Base-by-base conservation (phyloP, 2,113 vertebrate genomes). In the Phoxinus phoxinus region DNA sequence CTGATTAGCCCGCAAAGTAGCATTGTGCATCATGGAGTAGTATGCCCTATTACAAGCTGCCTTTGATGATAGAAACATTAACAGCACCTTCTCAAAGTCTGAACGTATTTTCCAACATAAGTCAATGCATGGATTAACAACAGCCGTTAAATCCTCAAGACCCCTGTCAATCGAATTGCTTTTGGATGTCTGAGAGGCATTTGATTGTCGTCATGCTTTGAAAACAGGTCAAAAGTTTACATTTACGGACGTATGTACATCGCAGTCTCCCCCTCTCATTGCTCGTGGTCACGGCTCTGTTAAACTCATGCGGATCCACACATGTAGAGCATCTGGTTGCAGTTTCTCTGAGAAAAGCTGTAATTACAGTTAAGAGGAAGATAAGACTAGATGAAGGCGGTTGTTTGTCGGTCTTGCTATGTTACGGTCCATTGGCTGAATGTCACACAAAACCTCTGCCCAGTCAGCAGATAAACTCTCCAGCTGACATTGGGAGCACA, bases 1-100 rank as follows among this genome's bases (percentile, higher is more conserved):
- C 88, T 91, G 91, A 91, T 87, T 89, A 86, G 86, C 84, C 86
- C 89, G 88, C 80, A 88, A 87, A 89, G 53, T 63, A 83, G 71
- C 83, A 84, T 86, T 89, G 85, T 92, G 90, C 87, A 90, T 94
- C 94, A 93, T 90, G 88, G 91, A 91, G 92, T 89, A 65, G 74
- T 59, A 84, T 32, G 12, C 41, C 7, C 27, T 76, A 12, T 53
- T n/a, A 72, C 11, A 56, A 58, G 21, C 48, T 13, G 51, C 21
- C n/a, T 80, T 65, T 71, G 25, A 30, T 63, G 67, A 53, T 19
- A 19, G 74, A 30, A 30, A 76, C 23, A 27, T 51, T 30, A 76
- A 32, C 13, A 75, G 73, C 44, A 65, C n/a, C 19, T 30, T 35
- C 9, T 75, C 9, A 84, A 87, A 82, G 90, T 77, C 48, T 77